Evolutionary conservation across 2,888 invertebrate genomes (phyloP), one percentile per base, ranked within the genome.

Genomic region (Suillia variegata): DNA sequence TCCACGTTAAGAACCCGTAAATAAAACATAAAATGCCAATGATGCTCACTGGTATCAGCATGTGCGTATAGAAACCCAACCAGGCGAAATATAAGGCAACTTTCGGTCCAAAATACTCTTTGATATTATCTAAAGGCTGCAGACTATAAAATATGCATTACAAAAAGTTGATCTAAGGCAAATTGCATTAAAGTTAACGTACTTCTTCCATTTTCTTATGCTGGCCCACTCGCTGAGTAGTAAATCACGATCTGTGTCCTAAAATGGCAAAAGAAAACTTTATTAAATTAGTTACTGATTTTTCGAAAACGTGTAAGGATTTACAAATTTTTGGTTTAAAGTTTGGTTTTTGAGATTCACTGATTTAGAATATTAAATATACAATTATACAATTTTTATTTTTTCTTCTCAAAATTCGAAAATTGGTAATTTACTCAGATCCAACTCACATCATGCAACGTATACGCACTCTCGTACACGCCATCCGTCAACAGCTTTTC

Each of bases 31-130:
- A 64, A 18, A 90, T 74, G 13, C 91, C 91, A 55, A 89, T 82
- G 55, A 90, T 79, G 56, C 90, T 86, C 2, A 90, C 88, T 13
- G 90, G 89, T 67, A 93, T 89, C 58, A 93, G 82, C 91, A 92
- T 91, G 76, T 89, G 88, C 0, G 92, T 93, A 77, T 93, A 93
- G 82, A 91, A 93, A 38, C 93, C 93, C 50, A 93, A 83, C 93
- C 93, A 93, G 13, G 92, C 88, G 81, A 92, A 93, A 80, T 93
- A 93, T 59, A 93, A 83, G 1, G 89, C 92, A 67, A 91, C 87
- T 82, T 89, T 90, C 2, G 89, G 87, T 50, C 91, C 91, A 77
- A 90, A 91, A 80, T 91, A 91, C 71, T 90, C 88, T 84, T 89
- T 88, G 61, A 93, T 87, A 65, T 88, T 86, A 77, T 92, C 91